A percentile compares a stretch with the other conserved stretches of the same genome.
Conservation (phyloP, 2,113 vertebrate genomes). For the Galbula dea region DNA sequence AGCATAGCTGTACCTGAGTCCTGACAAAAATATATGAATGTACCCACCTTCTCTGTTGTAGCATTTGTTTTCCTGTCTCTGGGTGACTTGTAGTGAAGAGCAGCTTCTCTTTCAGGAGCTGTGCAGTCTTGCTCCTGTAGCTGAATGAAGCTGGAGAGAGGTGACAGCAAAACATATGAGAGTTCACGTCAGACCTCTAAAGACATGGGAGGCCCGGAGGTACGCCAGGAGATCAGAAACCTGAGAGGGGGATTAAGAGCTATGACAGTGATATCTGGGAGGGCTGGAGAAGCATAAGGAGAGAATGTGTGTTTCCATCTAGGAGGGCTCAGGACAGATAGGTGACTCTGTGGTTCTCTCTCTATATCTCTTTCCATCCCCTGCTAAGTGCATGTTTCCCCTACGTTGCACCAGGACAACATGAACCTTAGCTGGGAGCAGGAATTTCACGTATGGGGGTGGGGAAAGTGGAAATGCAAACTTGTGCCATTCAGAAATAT, state of each 20-base stretch:
- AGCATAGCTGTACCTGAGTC: background rate
- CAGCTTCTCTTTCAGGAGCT: background rate
- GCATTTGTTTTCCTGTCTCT: background rate
- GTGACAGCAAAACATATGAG: background rate
- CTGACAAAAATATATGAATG: background rate
- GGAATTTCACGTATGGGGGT: fast-evolving
- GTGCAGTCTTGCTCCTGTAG: background rate
- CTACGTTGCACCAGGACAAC: background rate
- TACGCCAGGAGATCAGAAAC: background rate
- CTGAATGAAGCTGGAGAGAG: background rate
- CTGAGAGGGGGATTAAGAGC: background rate
- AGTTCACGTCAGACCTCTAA: too few species aligned
- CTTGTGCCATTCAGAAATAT: background rate
- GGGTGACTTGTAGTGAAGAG: background rate
- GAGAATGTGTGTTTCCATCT: background rate
- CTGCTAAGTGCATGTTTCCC: fast-evolving
- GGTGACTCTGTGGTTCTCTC: background rate
- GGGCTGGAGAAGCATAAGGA: background rate
- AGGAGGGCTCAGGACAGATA: background rate
- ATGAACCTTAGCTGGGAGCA: background rate
- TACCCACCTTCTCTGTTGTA: background rate
- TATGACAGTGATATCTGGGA: fast-evolving
- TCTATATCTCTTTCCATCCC: background rate
- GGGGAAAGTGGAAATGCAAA: background rate
- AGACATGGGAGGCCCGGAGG: background rate